phyloP scores from a whole-genome alignment of 2,113 vertebrate genomes.

The Colistium nudipinnis region DNA sequence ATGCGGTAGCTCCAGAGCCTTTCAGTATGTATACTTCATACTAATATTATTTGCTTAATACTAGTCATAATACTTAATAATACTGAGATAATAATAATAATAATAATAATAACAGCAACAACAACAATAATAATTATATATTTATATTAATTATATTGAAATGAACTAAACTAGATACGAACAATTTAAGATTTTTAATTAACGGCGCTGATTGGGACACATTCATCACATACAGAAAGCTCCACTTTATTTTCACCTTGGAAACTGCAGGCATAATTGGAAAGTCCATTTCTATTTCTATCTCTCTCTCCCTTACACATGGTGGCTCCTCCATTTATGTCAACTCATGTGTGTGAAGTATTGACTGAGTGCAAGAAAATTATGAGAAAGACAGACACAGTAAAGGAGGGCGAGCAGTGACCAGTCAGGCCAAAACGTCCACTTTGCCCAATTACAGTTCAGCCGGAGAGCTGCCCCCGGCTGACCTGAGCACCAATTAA shows the following conservation, averaged over 20 bases:
- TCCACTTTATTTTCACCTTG: constrained; percentile 33
- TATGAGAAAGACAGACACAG: constrained; percentile 32
- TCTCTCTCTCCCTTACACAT: neutral
- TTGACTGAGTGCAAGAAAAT: constrained; percentile 47
- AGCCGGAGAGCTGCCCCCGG: constrained; percentile 27
- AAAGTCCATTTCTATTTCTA: neutral
- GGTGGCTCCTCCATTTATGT: constrained; percentile 34
- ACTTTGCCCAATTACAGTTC: constrained; percentile 31
- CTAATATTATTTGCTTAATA: no score
- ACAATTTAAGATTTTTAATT: no score
- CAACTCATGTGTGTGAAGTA: constrained; percentile 35
- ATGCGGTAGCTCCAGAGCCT: no score
- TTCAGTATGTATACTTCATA: no score
- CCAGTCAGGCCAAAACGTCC: constrained; percentile 23
- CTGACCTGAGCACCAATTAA: constrained; percentile 55
- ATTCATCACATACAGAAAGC: constrained; percentile 10
- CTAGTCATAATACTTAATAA: no score
- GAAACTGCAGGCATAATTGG: constrained; percentile 23
- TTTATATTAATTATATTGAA: no score
- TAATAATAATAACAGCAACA: no score
- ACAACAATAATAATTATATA: no score
- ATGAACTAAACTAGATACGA: no score
- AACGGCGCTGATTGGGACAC: no score
- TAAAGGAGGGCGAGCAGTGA: constrained; percentile 3
- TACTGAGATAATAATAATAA: no score